Evolutionary conservation across 1,140 invertebrate genomes (phyloP).

Genomic region (Eubasilissa regina): DNA sequence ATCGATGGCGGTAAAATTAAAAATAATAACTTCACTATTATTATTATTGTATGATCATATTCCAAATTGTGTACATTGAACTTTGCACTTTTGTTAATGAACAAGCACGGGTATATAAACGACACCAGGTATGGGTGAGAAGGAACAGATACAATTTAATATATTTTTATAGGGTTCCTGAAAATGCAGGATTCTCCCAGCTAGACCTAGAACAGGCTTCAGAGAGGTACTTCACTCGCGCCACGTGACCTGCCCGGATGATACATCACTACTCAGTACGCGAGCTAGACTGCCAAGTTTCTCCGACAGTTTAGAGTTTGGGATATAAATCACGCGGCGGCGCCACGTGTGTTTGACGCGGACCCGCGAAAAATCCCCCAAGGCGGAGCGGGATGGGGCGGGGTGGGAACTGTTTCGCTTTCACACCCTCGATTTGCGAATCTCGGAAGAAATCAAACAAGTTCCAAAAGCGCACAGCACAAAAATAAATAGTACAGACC

Average conservation of each 20-base stretch:
- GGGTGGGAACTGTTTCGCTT: not conserved
- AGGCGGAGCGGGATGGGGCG: constrained; percentile 32
- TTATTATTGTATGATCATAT: too few relatives aligned
- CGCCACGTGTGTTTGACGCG: constrained; percentile 55
- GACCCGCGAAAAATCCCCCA: constrained; percentile 38
- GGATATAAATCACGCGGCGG: constrained; percentile 51
- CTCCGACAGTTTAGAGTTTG: constrained; percentile 41
- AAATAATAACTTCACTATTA: too few relatives aligned
- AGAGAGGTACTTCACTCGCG: too few relatives aligned
- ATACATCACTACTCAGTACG: constrained; percentile 37
- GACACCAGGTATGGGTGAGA: not conserved
- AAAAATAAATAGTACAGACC: not conserved
- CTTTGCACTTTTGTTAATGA: too few relatives aligned
- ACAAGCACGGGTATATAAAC: too few relatives aligned
- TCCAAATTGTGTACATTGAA: too few relatives aligned
- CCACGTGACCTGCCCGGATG: constrained; percentile 31
- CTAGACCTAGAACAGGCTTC: not conserved
- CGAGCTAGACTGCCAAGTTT: constrained; percentile 34
- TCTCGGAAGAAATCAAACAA: not conserved
- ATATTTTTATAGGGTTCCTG: not conserved
- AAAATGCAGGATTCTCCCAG: not conserved
- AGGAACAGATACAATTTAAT: constrained; percentile 16
- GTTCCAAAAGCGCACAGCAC: constrained; percentile 5
- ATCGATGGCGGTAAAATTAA: too few relatives aligned
- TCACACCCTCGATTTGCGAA: not conserved